Evolutionary conservation across 2,797 vertebrate species (phyloP).

Genomic region (Spheniscus humboldti): DNA sequence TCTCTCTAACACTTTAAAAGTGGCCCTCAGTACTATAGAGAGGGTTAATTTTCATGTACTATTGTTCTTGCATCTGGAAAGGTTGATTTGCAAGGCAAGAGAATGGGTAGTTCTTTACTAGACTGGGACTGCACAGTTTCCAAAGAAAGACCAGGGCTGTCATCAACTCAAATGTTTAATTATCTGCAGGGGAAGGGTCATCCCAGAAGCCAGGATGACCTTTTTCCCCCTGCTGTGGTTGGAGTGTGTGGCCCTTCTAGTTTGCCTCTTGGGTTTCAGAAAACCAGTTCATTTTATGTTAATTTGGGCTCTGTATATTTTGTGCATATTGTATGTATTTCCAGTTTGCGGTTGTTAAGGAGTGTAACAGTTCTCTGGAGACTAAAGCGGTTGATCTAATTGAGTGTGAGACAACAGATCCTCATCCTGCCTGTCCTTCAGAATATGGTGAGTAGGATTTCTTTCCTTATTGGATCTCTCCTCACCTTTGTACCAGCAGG

Average conservation of each 20-base stretch:
- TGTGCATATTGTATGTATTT: slow-evolving; percentile 16
- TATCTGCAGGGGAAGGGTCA: background rate
- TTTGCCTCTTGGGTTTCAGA: background rate
- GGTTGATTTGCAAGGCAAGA: background rate
- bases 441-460: slow-evolving; percentile 72
- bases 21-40: background rate
- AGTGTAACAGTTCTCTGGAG: slow-evolving; percentile 46
- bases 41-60: background rate
- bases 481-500: background rate
- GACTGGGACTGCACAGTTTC: accelerated
- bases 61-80: background rate
- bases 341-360: slow-evolving; percentile 78
- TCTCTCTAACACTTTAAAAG: background rate
- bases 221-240: background rate
- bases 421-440: slow-evolving; percentile 67
- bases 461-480: background rate
- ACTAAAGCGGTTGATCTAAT: slow-evolving; percentile 23
- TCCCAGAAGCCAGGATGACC: background rate
- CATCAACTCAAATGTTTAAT: slow-evolving; percentile 1
- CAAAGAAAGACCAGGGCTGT: background rate
- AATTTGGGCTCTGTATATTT: background rate
- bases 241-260: background rate
- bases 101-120: background rate
- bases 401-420: slow-evolving; percentile 62
- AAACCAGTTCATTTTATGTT: background rate